Percentiles rank a stretch among this genome's conserved stretches.
phyloP scores from a whole-genome alignment of 2,888 invertebrate species.

The Anorthoa munda region DNA sequence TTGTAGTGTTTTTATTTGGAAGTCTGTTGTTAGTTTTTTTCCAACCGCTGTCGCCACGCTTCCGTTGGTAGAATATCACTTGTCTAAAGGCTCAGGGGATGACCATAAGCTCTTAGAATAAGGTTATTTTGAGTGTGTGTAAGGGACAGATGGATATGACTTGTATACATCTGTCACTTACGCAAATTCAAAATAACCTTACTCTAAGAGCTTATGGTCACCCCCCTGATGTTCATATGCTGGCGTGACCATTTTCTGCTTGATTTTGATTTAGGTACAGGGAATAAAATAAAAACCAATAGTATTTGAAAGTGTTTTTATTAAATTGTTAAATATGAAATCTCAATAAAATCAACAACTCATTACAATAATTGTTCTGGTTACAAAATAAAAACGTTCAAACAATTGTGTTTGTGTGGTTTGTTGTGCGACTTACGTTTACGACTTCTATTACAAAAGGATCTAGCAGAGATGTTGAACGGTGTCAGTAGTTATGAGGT shows the following conservation, averaged over 20 bases:
- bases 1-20: no score
- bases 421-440: constrained; percentile 53
- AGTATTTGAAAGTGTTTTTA: constrained; percentile 60
- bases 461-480: constrained; percentile 27
- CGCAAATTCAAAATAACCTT: no score
- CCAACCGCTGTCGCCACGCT: no score
- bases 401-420: constrained; percentile 43
- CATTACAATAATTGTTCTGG: constrained; percentile 38
- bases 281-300: constrained; percentile 19
- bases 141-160: no score
- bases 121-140: no score
- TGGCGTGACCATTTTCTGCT: neutral
- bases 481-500: constrained; percentile 8
- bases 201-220: no score
- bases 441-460: constrained; percentile 39
- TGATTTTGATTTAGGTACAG: neutral
- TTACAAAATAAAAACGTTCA: constrained; percentile 10
- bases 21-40: no score
- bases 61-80: no score
- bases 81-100: no score
- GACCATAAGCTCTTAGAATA: no score
- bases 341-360: constrained; percentile 44
- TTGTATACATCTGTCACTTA: no score
- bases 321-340: constrained; percentile 64
- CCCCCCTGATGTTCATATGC: no score